These are phyloP conservation scores for Channa argus DNA, from an alignment of 2,113 vertebrate genomes.

Conservation along the genomic window DNA sequence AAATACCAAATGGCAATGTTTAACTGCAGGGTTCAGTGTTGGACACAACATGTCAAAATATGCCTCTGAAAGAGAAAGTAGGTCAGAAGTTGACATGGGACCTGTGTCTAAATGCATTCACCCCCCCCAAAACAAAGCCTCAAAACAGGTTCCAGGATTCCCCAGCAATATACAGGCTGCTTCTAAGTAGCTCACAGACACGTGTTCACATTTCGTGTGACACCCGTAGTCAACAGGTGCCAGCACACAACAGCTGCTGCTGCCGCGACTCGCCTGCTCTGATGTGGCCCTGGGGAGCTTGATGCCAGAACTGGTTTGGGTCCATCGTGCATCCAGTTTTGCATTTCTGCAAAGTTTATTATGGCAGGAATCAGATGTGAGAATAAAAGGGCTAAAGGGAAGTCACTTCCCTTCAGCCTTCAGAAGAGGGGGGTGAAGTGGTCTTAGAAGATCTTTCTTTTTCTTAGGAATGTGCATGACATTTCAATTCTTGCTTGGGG, in stretches of 20 bases:
- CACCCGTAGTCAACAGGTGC: conserved; percentile 47
- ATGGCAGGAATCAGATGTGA: conserved; percentile 31
- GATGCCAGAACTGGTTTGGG: conserved; percentile 44
- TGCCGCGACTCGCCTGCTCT: conserved; percentile 40
- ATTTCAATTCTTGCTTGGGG: conserved; percentile 7
- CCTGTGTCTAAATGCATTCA: conserved; percentile 31
- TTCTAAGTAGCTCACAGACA: conserved; percentile 28
- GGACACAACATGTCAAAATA: conserved; percentile 65
- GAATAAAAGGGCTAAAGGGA: conserved; percentile 7
- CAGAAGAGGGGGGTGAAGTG: not conserved
- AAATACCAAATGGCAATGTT: conserved; percentile 44
- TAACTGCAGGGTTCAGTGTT: conserved; percentile 45
- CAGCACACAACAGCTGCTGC: conserved; percentile 54
- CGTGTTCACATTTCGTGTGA: conserved; percentile 37
- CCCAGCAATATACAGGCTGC: conserved; percentile 2
- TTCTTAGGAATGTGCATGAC: not conserved
- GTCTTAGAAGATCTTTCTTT: conserved; percentile 14
- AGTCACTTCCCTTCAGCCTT: not conserved
- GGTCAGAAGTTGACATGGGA: conserved; percentile 38
- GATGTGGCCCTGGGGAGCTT: conserved; percentile 42
- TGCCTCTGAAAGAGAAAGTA: conserved; percentile 31
- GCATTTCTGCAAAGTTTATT: conserved; percentile 32
- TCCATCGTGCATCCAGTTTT: conserved; percentile 34
- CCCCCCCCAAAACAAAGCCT: conserved; percentile 30
- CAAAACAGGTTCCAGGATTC: conserved; percentile 25